A percentile compares a stretch with the other conserved stretches of the same genome.
phyloP scores from a whole-genome alignment of 2,113 vertebrate genomes.

The Mirza zaza region DNA sequence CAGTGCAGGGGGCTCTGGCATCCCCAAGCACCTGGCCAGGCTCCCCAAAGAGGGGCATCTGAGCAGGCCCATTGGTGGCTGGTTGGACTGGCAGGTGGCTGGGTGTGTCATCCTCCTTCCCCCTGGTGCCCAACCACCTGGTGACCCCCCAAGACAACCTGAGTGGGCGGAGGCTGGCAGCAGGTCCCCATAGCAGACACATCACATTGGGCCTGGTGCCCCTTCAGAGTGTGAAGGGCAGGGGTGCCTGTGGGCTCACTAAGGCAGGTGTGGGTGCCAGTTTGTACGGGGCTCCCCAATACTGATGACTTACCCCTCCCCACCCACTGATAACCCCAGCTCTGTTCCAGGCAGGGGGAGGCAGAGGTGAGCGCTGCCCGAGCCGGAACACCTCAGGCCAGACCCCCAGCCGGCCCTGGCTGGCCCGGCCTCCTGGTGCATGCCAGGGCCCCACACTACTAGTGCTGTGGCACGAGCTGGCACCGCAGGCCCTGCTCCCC shows the following conservation, averaged over 20 bases:
- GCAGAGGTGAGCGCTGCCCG: rapidly evolving
- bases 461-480: rapidly evolving
- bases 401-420: neutral
- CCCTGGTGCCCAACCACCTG: rapidly evolving
- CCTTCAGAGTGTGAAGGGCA: neutral
- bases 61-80: neutral
- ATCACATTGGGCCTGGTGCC: slow-evolving; percentile 7
- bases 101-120: neutral
- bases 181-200: slow-evolving; percentile 10
- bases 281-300: neutral
- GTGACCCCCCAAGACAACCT: neutral
- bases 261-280: neutral
- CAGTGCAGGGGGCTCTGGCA: no score
- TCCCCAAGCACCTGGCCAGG: no score
- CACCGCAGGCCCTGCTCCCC: no score
- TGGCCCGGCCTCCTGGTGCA: rapidly evolving
- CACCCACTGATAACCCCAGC: rapidly evolving
- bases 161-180: neutral
- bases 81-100: neutral
- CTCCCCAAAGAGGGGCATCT: neutral
- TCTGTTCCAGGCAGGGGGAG: neutral
- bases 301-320: neutral
- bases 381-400: neutral
- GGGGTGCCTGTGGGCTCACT: neutral
- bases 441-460: rapidly evolving